Evolutionary conservation across 2,797 vertebrate genomes (phyloP), one percentile per base, ranked within the genome.

Genomic region (Columba guinea): DNA sequence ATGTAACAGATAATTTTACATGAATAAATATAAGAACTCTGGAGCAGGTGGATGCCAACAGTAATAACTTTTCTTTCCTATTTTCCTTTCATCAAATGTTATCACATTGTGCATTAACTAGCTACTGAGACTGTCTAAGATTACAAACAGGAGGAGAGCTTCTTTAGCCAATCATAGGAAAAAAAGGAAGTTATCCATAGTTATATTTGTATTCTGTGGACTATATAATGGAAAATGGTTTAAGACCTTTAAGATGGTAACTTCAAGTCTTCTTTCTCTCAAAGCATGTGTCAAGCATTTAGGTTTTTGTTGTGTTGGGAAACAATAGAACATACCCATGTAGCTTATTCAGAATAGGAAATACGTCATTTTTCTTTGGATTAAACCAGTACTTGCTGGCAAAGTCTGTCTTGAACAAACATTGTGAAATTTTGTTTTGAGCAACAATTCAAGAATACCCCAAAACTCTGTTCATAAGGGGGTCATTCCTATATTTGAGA

Each of bases 21-120:
- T 87, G 60, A 93, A 87, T 93, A 95, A 95, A 95, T 88, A 84
- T 18, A 46, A 94, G 91, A 95, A 67, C 23, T 80, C n/a, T 2
- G 1, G 21, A 74, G 32, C 26, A 78, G 55, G 44, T 65, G 55
- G 16, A 59, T 95, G 76, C 80, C 80, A 92, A 67, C 22, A 84
- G 41, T 67, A 93, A 48, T 35, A 90, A 68, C 28, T 7, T 84
- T 52, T 89, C 56, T 93, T 81, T 77, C 3, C 1, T 90, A 27
- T 35, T 77, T 32, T 64, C 19, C 30, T 90, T 76, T 70, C 74
- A 89, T 64, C 59, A 79, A 77, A 70, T 28, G 34, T 82, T 91
- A 90, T 85, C 28, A 0, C 67, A 24, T 11, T 51, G 34, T 23
- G 8, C 13, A 11, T 32, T 79, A 91, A 22, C 37, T 58, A 30